A percentile compares a stretch with the other conserved stretches of the same genome.
These are phyloP conservation scores for Hydra vulgaris DNA, from an alignment of 30 jellyfish, hydroid and myxozoan species.

Conservation along the genomic window DNA sequence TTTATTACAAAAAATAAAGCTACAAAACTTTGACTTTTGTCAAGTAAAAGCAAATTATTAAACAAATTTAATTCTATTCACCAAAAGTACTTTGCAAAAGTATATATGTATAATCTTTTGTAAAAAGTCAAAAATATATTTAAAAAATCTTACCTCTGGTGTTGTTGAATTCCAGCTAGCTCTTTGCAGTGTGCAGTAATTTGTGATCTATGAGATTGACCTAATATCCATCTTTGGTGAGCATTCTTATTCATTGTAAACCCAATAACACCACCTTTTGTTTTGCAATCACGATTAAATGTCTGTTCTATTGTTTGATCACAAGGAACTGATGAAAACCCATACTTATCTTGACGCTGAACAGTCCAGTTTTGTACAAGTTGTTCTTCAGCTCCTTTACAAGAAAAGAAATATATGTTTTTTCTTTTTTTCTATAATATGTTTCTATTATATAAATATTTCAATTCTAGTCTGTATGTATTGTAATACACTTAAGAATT, in stretches of 20 bases:
- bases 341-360: constrained; percentile 36
- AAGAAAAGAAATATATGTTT: no score
- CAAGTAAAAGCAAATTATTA: no score
- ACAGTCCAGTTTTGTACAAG: constrained; percentile 65
- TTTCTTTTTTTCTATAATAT: no score
- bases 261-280: constrained; percentile 55
- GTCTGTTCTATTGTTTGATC: constrained; percentile 60
- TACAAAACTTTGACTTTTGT: no score
- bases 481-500: neutral
- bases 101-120: no score
- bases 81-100: no score
- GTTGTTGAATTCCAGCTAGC: constrained; percentile 53
- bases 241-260: constrained; percentile 45
- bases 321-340: constrained; percentile 43
- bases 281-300: constrained; percentile 49
- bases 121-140: no score
- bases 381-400: no score
- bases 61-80: no score
- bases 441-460: no score
- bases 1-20: no score
- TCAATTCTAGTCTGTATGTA: neutral
- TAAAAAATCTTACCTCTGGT: no score
- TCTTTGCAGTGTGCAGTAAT: constrained; percentile 33
- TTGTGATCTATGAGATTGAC: constrained; percentile 40
- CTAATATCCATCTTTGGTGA: constrained; percentile 40